Evolutionary conservation across 2,113 vertebrate genomes (phyloP), one percentile per base, ranked within the genome.

Genomic region (Acinonyx jubatus): DNA sequence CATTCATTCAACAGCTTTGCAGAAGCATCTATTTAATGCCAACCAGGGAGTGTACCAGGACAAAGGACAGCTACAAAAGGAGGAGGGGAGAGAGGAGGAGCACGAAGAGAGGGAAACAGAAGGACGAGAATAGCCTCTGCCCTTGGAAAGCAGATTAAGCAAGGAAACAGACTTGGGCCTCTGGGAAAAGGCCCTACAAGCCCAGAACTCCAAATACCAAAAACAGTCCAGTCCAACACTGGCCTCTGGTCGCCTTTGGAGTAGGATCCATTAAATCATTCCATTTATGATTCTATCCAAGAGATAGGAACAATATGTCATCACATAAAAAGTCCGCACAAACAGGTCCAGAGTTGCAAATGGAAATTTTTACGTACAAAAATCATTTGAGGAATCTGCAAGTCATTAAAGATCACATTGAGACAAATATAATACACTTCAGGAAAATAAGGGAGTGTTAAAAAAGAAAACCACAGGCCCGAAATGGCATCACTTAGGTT

Each of bases 281-380:
- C 65, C 9, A 65, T 82, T 96, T 66, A 93, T 48, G 55, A 89
- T 41, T 38, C 90, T 31, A 48, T n/a, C 48, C 19, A 3, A 81
- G 69, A 96, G 74, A 90, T 13, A 57, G 73, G 50, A 71, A 50
- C 69, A 91, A 57, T 19, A 61, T 73, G 61, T 86, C 85, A 94
- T 85, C 65, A 63, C 57, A 33, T 93, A 73, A 92, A 93, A 96
- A 89, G 48, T 65, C 41, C 61, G 69, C 48, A 87, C 79, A 91
- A 48, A 69, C 89, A 89, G 31, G 7, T 73, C 71, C 68, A 92
- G 71, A 91, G 91, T 27, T 52, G 41, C 92, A 92, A 95, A 95
- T 88, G 50, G 89, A 97, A 97, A 93, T 83, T 93, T 89, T 96
- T 83, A 41, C 48, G 68, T 92, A 89, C 23, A 63, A 85, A 93